These are phyloP conservation scores for Labia minor DNA, from an alignment of 2,888 invertebrate species.

Conservation along the genomic window DNA sequence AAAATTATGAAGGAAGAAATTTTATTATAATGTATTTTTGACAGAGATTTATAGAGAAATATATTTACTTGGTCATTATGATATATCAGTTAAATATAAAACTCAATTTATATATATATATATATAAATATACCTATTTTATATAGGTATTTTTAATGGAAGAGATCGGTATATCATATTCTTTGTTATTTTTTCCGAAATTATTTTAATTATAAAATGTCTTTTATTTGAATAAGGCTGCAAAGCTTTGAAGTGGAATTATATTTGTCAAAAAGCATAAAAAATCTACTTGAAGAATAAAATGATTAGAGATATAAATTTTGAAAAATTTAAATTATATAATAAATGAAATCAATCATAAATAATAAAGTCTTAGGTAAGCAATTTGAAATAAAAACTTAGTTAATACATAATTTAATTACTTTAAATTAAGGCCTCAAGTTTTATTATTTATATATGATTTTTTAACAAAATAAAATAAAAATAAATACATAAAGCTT, in stretches of 20 bases:
- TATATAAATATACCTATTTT: not conserved
- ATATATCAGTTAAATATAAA: not conserved
- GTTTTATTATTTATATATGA: not conserved
- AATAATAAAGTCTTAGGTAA: not conserved
- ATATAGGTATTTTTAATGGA: not conserved
- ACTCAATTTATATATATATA: not conserved
- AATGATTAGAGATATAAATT: not conserved
- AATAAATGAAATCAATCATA: not conserved
- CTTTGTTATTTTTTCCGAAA: not conserved
- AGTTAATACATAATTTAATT: not conserved
- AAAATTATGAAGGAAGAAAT: conserved; percentile 18
- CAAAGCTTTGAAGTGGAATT: not conserved
- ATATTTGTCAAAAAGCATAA: not conserved
- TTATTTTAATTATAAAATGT: not conserved
- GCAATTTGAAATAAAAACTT: not conserved
- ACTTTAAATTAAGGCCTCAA: not conserved
- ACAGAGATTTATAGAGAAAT: not conserved
- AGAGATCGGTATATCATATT: not conserved
- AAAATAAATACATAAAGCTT: not conserved
- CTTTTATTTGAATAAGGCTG: not conserved
- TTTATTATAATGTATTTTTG: not conserved
- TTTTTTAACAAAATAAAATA: not conserved
- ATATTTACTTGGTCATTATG: not conserved
- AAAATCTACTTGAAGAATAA: not conserved
- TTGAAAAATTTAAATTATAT: not conserved